phyloP scores from a whole-genome alignment of 2,888 invertebrate genomes.

The Melolontha melolontha region DNA sequence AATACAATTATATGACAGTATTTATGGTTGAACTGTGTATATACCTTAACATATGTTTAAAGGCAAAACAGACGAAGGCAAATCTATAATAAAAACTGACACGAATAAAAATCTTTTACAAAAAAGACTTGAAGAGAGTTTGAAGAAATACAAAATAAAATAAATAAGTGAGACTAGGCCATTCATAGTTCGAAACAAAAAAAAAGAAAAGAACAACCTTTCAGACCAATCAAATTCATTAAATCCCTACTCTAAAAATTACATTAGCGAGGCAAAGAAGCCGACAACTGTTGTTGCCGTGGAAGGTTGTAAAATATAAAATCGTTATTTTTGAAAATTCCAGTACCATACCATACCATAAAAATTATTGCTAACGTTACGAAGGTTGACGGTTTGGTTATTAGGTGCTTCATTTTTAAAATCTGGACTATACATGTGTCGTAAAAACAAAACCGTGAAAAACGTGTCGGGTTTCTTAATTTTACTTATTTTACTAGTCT shows the following conservation, averaged over 20 bases:
- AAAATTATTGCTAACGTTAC: constrained; percentile 32
- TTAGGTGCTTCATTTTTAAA: constrained; percentile 1
- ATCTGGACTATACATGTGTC: constrained; percentile 18
- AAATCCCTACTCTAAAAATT: constrained; percentile 32
- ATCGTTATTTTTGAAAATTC: constrained; percentile 32
- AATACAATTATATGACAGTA: too few species aligned
- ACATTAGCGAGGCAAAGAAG: constrained; percentile 35
- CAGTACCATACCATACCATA: constrained; percentile 16
- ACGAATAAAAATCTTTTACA: constrained; percentile 3
- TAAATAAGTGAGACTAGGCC: not conserved
- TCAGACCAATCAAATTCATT: constrained; percentile 38
- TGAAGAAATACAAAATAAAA: too few species aligned
- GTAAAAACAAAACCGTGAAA: not conserved
- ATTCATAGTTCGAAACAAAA: constrained; percentile 8
- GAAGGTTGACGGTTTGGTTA: constrained; percentile 11
- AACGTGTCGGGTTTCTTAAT: too few species aligned
- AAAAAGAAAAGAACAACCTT: constrained; percentile 6
- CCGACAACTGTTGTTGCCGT: constrained; percentile 32
- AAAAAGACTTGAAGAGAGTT: too few species aligned
- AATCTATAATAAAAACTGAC: not conserved
- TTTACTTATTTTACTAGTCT: too few species aligned
- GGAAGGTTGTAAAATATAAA: constrained; percentile 36
- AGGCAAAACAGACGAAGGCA: too few species aligned
- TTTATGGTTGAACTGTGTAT: too few species aligned
- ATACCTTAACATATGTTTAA: too few species aligned